Conservation (phyloP, 64 coral and sea anemone genomes). For the Cladopsammia gracilis region DNA sequence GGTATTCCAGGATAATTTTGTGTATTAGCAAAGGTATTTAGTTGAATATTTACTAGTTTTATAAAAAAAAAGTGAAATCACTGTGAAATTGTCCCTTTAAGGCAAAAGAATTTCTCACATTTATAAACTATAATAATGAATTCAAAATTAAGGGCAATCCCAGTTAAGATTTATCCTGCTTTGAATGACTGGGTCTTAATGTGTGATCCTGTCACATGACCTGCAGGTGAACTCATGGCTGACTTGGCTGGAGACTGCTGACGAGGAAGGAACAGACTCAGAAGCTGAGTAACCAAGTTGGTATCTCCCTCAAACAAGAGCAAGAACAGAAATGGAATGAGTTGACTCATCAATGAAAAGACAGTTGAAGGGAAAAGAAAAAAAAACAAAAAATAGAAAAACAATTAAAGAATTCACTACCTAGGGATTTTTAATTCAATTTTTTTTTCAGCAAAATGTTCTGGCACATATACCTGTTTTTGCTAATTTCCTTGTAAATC, state of each 20-base stretch:
- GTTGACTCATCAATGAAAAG: neutral
- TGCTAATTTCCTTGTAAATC: too few relatives aligned
- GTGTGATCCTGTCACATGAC: neutral
- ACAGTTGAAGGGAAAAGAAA: neutral
- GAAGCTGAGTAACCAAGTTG: conserved; percentile 83
- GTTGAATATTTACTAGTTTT: too few relatives aligned
- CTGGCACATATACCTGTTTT: neutral
- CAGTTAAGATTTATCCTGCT: too few relatives aligned
- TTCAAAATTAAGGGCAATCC: too few relatives aligned
- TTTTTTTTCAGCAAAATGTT: neutral
- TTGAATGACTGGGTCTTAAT: neutral
- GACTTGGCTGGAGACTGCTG: conserved; percentile 98
- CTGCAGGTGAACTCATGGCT: conserved; percentile 97
- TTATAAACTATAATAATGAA: too few relatives aligned
- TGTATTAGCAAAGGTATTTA: too few relatives aligned
- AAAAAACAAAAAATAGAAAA: neutral
- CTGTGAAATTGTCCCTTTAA: too few relatives aligned
- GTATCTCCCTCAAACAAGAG: neutral
- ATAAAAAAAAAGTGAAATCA: too few relatives aligned
- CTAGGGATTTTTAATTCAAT: neutral
- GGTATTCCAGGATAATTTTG: too few relatives aligned
- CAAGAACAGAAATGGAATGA: neutral
- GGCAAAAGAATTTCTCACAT: too few relatives aligned
- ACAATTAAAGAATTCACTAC: neutral
- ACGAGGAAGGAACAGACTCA: conserved; percentile 98